A percentile compares a stretch with the other conserved stretches of the same genome.
These are phyloP conservation scores for Agrenia bidenticulata DNA, from an alignment of 2,888 invertebrate genomes.

Conservation along the genomic window DNA sequence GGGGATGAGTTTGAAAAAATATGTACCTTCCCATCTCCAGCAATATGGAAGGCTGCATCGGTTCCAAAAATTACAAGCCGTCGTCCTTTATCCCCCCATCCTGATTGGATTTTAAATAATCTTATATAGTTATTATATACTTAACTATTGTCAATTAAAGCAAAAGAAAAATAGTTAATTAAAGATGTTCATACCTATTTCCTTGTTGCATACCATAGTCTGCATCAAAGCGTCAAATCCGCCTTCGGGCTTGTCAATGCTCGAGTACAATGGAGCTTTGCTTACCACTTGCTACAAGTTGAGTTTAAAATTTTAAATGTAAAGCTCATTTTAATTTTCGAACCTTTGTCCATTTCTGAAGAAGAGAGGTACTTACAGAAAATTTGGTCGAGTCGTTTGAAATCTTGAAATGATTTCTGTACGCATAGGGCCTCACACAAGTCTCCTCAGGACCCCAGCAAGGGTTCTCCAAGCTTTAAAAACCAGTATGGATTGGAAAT, in stretches of 20 bases:
- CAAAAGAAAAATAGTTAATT: too few species aligned
- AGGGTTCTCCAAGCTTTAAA: slow-evolving; percentile 25
- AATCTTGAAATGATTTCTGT: slow-evolving; percentile 29
- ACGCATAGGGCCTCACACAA: slow-evolving; percentile 30
- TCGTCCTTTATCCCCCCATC: slow-evolving; percentile 30
- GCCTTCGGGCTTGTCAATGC: slow-evolving; percentile 96
- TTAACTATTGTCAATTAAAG: too few species aligned
- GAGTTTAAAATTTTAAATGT: not conserved
- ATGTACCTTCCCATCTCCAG: slow-evolving; percentile 92
- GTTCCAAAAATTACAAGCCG: slow-evolving; percentile 65
- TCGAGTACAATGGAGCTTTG: slow-evolving; percentile 86
- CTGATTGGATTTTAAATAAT: slow-evolving; percentile 20
- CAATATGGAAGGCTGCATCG: slow-evolving; percentile 98
- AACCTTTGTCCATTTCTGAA: too few species aligned
- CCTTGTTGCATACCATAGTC: not conserved
- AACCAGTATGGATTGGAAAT: too few species aligned
- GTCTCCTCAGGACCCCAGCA: slow-evolving; percentile 8
- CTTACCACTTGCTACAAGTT: slow-evolving; percentile 68
- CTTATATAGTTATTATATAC: too few species aligned
- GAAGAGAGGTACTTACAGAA: slow-evolving; percentile 23
- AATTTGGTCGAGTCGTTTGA: slow-evolving; percentile 20
- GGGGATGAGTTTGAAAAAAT: not conserved
- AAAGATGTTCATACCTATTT: not conserved
- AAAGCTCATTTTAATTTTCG: not conserved
- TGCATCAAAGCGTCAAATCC: slow-evolving; percentile 98